A percentile compares a stretch with the other conserved stretches of the same genome.
Evolutionary conservation across 2,888 invertebrate genomes (phyloP).

Genomic region (Pristionchus entomophagus): DNA sequence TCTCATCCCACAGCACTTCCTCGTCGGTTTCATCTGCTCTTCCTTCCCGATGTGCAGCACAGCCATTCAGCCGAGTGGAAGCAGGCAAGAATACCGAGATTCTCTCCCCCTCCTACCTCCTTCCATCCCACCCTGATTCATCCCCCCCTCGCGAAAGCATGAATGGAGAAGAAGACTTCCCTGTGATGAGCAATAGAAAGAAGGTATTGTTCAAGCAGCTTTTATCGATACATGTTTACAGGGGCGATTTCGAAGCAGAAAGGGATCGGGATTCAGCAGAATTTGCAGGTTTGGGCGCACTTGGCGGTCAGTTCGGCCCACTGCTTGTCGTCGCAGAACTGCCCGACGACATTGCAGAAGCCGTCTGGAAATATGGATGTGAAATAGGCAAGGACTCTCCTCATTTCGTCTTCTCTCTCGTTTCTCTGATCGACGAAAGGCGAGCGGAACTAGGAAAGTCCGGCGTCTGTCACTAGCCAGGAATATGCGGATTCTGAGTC

Average conservation of each 20-base stretch:
- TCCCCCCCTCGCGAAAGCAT: not conserved
- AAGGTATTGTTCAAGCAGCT: not conserved
- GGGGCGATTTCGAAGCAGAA: not conserved
- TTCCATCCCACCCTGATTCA: not conserved
- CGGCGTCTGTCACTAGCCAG: too few species aligned
- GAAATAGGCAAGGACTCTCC: too few species aligned
- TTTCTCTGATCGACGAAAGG: too few species aligned
- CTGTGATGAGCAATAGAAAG: slow-evolving; percentile 28
- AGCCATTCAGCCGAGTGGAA: not conserved
- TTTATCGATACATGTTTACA: slow-evolving; percentile 27
- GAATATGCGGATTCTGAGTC: too few species aligned
- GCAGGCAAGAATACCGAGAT: not conserved
- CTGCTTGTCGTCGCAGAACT: slow-evolving; percentile 27
- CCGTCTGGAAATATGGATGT: not conserved
- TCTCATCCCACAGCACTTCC: not conserved
- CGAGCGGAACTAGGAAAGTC: too few species aligned
- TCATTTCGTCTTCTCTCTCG: too few species aligned
- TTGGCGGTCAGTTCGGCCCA: not conserved
- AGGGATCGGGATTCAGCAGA: not conserved
- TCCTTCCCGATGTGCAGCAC: not conserved
- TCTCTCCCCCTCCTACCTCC: not conserved
- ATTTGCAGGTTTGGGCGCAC: slow-evolving; percentile 30
- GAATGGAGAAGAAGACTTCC: not conserved
- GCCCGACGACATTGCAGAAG: slow-evolving; percentile 6
- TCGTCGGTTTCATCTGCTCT: not conserved